Evolutionary conservation across 2,113 vertebrate genomes (phyloP).

Genomic region (Brienomyrus brachyistius): DNA sequence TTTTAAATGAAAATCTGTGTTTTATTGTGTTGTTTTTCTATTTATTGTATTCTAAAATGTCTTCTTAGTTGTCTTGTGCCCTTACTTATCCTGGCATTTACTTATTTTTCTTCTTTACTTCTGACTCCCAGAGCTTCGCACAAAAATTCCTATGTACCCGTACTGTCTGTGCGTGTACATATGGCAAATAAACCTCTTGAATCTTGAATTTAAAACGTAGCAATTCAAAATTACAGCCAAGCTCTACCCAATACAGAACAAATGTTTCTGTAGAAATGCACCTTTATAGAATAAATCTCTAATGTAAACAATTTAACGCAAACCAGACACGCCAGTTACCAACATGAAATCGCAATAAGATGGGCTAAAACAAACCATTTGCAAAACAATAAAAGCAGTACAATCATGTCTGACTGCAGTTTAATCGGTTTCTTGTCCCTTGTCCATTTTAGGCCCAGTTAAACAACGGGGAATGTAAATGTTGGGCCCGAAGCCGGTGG

Average conservation of each 20-base stretch:
- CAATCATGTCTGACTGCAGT: background rate
- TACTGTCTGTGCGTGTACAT: too few species aligned
- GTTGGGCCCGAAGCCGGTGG: background rate
- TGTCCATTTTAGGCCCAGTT: background rate
- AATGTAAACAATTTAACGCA: background rate
- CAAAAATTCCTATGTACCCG: too few species aligned
- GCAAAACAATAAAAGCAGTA: background rate
- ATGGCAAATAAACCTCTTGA: too few species aligned
- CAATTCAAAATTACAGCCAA: background rate
- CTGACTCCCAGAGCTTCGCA: too few species aligned
- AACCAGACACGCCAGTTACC: background rate
- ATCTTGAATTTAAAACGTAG: background rate
- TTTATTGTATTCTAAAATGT: too few species aligned
- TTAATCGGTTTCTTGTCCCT: background rate
- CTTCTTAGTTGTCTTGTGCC: too few species aligned
- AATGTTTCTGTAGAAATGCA: background rate
- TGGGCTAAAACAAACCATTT: background rate
- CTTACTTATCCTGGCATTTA: too few species aligned
- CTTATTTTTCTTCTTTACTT: too few species aligned
- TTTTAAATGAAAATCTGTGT: too few species aligned
- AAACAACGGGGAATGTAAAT: background rate
- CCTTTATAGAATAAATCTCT: background rate
- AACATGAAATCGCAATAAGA: background rate
- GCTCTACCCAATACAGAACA: background rate
- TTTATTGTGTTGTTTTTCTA: too few species aligned